phyloP scores from a whole-genome alignment of 2,888 invertebrate genomes.

The Lasius fuliginosus region DNA sequence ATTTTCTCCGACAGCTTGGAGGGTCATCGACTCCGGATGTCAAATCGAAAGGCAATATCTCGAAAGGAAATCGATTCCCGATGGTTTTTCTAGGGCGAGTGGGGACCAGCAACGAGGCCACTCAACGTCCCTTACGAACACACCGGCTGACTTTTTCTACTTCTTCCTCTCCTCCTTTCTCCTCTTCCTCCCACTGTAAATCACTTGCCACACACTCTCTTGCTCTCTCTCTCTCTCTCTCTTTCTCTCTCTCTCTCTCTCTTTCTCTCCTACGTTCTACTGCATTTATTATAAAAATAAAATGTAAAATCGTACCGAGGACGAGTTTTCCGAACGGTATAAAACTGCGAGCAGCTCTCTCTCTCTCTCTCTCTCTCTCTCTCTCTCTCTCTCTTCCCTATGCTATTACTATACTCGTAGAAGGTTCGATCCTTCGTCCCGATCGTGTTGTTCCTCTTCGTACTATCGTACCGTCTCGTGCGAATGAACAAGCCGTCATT shows the following conservation, averaged over 20 bases:
- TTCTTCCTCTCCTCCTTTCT: background rate
- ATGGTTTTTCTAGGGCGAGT: conserved; percentile 42
- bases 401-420: conserved; percentile 51
- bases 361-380: background rate
- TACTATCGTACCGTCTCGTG: conserved; percentile 34
- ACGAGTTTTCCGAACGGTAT: conserved; percentile 77
- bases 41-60: conserved; percentile 56
- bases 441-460: conserved; percentile 57
- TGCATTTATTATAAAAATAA: conserved; percentile 84
- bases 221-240: conserved; percentile 8
- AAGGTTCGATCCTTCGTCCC: conserved; percentile 48
- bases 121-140: conserved; percentile 75
- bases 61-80: conserved; percentile 50
- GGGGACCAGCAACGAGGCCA: conserved; percentile 73
- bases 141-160: conserved; percentile 63
- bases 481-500: conserved; percentile 54
- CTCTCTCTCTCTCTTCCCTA: conserved; percentile 24
- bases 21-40: conserved; percentile 42
- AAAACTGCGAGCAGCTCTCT: conserved; percentile 68
- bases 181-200: conserved; percentile 48
- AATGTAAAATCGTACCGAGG: conserved; percentile 85
- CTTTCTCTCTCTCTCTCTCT: conserved; percentile 19
- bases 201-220: conserved; percentile 41
- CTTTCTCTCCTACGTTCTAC: conserved; percentile 72
- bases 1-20: conserved; percentile 35